Evolutionary conservation across 2,797 vertebrate species (phyloP), one percentile per base, ranked within the genome.

Genomic region (Cyclopterus lumpus): DNA sequence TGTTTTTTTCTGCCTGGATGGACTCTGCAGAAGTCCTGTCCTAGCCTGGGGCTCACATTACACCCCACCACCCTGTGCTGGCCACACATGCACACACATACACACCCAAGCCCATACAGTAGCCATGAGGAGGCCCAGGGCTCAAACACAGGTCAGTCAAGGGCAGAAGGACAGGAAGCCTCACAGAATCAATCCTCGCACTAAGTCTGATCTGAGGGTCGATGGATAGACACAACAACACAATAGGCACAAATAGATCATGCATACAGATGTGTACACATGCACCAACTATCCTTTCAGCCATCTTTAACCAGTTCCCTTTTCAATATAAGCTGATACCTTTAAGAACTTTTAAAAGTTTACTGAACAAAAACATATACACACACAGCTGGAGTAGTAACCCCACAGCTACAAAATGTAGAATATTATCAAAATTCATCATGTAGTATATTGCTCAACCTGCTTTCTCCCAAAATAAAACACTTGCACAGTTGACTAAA

Each of bases 1-100:
- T 91, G 77, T 81, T 87, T 92, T 55, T 91, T 92, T 92, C 90
- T 89, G 92, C 90, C 86, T 92, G 90, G 88, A 71, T 90, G 86
- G 80, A 84, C 67, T 79, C 69, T 76, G 84, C 82, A 86, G 75
- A 58, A 69, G 84, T 87, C 79, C 85, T 91, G 79, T 90, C 64
- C 75, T 86, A 60, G 91, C 92, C 89, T 36, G 8, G 32, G 86
- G 90, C 90, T 88, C 78, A 82, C 74, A 88, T 91, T 92, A 90
- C 88, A 90, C 77, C 73, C 77, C 60, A 81, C 83, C 62, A 75
- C 73, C 72, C 79, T 60, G 75, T 69, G 30, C 75, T 51, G 49
- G 54, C 49, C 55, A 72, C 77, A 74, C 77, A 85, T 18, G 8
- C 67, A 71, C 80, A 74, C 63, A 71, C 62, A 77, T 24, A 75